Base-by-base conservation (phyloP, 2,888 invertebrate species). In the Halictus ligatus region DNA sequence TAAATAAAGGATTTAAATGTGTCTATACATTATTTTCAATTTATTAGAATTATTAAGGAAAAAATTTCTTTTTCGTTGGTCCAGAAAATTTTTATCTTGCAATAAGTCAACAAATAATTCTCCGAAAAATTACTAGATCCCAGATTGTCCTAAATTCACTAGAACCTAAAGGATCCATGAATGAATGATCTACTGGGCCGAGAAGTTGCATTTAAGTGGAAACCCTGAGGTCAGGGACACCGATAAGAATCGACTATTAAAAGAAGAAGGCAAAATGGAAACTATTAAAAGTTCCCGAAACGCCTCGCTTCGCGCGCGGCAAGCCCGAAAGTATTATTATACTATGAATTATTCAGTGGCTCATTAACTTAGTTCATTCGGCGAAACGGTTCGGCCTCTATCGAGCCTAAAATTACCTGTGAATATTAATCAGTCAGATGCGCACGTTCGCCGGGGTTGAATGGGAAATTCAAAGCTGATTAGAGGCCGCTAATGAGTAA, bases 351-450 rank as follows among this genome's bases (percentile, higher is more conserved):
- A 67, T 67, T 67, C 40, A 40, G 40, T n/a, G 43, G 21, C n/a
- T 69, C 40, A 40, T 40, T 69, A 40, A 69, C 40, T 35, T 40
- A 18, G 69, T 35, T 40, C 21, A 21, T 69, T 40, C 69, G 69
- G 5, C 21, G 69, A 69, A 69, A 69, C n/a, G 40, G 69, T 21
- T 40, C 69, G 69, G 21, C 69, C 21, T 69, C 35, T 40, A 21
- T 69, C 35, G 75, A 18, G 40, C 73, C 73, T 54, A 73, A 78
- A 81, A 81, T 81, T 81, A 78, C 54, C 67, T 40, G 35, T 15
- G 81, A 67, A 67, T 78, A 81, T 81, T 78, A 81, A 78, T 78
- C 78, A 78, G 67, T 67, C 67, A 29, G 67, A 35, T 67, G 67
- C 18, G 35, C 35, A 8, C 29, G 21, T 67, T 67, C 35, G 35